phyloP scores from a whole-genome alignment of 2,797 vertebrate genomes.

The Sebastiscus tertius region DNA sequence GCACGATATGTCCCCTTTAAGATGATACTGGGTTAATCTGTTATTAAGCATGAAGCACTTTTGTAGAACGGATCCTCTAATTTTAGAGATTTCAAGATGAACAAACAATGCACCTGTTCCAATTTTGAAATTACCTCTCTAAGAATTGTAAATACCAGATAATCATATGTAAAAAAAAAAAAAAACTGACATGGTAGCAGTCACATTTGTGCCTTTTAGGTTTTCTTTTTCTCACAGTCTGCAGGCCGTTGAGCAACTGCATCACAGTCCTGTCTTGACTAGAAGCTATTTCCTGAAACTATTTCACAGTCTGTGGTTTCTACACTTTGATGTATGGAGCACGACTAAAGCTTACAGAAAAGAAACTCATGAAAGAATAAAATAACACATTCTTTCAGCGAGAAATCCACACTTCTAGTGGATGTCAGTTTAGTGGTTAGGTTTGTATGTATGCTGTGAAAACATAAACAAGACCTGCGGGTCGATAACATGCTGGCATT shows the following conservation, averaged over 20 bases:
- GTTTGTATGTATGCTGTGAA: not conserved
- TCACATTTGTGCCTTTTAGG: not conserved
- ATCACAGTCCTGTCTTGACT: constrained; percentile 20
- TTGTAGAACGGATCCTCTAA: not conserved
- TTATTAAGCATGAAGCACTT: constrained; percentile 10
- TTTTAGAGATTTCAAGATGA: not conserved
- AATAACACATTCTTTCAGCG: not conserved
- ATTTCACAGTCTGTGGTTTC: constrained; percentile 32
- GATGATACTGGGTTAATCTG: constrained; percentile 20
- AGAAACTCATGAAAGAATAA: not conserved
- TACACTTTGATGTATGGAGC: not conserved
- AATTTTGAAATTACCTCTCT: not conserved
- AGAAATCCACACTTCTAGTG: too few species aligned
- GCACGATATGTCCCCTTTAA: not conserved
- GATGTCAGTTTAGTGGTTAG: not conserved
- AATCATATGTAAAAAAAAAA: not conserved
- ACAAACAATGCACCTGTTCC: too few species aligned
- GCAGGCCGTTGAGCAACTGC: constrained; percentile 22
- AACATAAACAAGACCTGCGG: not conserved
- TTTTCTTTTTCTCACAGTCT: not conserved
- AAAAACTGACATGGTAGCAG: not conserved
- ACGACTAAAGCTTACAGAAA: not conserved
- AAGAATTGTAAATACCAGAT: not conserved
- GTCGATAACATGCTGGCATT: not conserved
- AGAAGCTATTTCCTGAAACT: constrained; percentile 59